Conservation (phyloP, 2,888 invertebrate genomes). For the Mycalesis mineus region DNA sequence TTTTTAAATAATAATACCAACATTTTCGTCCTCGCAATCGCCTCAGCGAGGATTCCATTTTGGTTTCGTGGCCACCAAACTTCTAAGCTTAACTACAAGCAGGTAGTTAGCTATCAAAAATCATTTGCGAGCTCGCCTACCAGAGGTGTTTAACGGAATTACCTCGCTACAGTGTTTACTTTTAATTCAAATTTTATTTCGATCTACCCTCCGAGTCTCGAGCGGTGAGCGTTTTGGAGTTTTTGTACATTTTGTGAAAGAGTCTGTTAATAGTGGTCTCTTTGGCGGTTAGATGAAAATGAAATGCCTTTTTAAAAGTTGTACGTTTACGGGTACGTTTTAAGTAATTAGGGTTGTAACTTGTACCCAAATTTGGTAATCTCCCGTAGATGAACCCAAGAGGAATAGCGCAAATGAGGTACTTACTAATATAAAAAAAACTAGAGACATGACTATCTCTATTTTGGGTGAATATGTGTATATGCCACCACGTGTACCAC, state of each 20-base stretch:
- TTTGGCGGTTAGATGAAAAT: background rate
- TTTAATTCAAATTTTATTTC: conserved; percentile 75
- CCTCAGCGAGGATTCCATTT: background rate
- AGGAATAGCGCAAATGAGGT: too few species aligned
- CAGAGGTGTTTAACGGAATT: conserved; percentile 59
- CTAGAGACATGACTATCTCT: too few species aligned
- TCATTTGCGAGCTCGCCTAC: conserved; percentile 65
- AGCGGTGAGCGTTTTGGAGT: conserved; percentile 26
- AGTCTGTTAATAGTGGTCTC: conserved; percentile 2
- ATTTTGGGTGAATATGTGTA: too few species aligned
- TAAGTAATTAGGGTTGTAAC: too few species aligned
- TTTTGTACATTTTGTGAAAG: conserved; percentile 1
- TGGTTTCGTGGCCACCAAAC: conserved; percentile 40
- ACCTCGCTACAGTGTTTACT: conserved; percentile 66
- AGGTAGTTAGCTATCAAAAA: conserved; percentile 71
- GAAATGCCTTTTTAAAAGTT: background rate
- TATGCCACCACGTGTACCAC: too few species aligned
- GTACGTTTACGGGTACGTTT: too few species aligned
- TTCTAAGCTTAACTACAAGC: conserved; percentile 64
- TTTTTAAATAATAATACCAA: too few species aligned
- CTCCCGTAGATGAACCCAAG: too few species aligned
- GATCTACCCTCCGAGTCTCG: conserved; percentile 36
- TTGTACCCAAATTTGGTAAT: too few species aligned
- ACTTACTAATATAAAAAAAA: too few species aligned
- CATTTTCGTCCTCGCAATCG: background rate